Evolutionary conservation across 2,888 invertebrate genomes (phyloP).

Genomic region (Agrotis exclamationis): DNA sequence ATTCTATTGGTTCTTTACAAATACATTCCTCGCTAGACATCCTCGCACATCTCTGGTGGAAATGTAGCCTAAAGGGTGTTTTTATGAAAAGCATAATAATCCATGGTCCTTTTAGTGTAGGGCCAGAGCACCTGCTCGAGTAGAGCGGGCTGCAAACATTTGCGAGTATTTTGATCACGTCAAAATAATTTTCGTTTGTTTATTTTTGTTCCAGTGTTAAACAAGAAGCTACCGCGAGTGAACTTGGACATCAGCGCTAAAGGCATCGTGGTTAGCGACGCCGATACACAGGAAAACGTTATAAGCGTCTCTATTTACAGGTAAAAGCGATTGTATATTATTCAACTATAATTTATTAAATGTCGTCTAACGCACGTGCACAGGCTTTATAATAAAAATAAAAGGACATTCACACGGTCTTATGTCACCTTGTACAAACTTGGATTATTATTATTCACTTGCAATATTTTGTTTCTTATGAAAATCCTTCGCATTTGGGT

Average conservation of each 20-base stretch:
- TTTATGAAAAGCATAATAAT: no score
- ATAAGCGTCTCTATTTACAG: constrained; percentile 96
- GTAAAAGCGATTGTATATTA: constrained; percentile 81
- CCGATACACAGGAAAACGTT: constrained; percentile 93
- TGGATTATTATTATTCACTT: no score
- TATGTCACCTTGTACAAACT: neutral
- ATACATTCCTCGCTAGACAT: no score
- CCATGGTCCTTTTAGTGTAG: no score
- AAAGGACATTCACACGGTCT: neutral
- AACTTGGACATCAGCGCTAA: constrained; percentile 94
- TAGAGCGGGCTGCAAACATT: no score
- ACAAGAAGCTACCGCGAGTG: constrained; percentile 92
- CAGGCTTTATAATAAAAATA: neutral
- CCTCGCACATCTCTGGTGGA: no score
- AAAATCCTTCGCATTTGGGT: neutral
- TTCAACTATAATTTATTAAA: neutral
- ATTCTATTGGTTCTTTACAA: no score
- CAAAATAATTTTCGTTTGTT: neutral
- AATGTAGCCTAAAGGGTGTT: no score
- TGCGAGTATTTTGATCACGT: no score
- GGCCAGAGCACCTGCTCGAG: no score
- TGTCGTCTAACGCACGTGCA: no score
- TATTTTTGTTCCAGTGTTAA: constrained; percentile 82
- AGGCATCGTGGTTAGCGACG: constrained; percentile 95
- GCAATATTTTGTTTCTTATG: neutral